These are phyloP conservation scores for Plebejus anna DNA, from an alignment of 2,888 invertebrate species.

Conservation along the genomic window DNA sequence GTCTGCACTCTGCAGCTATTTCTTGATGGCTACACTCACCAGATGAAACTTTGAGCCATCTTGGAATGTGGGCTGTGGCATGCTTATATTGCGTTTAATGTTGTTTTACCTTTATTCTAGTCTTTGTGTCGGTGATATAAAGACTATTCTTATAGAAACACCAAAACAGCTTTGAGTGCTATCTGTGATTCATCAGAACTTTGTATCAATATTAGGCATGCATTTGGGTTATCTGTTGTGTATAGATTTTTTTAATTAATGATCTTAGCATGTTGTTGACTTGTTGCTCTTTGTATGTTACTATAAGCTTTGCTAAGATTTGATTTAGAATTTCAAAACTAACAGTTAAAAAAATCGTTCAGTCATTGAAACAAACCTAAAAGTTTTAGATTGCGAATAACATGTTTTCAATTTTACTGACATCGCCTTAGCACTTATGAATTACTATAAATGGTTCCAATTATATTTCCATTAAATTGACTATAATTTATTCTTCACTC, in stretches of 20 bases:
- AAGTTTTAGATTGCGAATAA: background rate
- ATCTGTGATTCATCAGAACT: background rate
- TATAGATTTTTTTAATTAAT: background rate
- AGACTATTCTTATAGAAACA: background rate
- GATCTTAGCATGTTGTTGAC: background rate
- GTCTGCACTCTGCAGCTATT: background rate
- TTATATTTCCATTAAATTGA: constrained; percentile 4
- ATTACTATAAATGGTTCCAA: background rate
- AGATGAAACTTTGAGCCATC: constrained; percentile 7
- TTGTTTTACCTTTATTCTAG: background rate
- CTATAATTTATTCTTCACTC: background rate
- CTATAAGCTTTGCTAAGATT: background rate
- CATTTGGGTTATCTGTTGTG: background rate
- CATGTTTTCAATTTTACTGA: background rate
- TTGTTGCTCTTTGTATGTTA: background rate
- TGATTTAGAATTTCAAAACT: background rate
- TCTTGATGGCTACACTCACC: constrained; percentile 2
- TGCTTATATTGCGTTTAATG: background rate
- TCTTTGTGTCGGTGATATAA: background rate
- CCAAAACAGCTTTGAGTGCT: background rate
- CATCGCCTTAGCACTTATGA: background rate
- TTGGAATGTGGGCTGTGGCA: background rate
- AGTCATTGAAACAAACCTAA: background rate
- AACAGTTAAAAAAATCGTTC: background rate
- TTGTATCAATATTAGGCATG: background rate